Conservation (phyloP, 2,888 invertebrate species). For the Hermodice carunculata region DNA sequence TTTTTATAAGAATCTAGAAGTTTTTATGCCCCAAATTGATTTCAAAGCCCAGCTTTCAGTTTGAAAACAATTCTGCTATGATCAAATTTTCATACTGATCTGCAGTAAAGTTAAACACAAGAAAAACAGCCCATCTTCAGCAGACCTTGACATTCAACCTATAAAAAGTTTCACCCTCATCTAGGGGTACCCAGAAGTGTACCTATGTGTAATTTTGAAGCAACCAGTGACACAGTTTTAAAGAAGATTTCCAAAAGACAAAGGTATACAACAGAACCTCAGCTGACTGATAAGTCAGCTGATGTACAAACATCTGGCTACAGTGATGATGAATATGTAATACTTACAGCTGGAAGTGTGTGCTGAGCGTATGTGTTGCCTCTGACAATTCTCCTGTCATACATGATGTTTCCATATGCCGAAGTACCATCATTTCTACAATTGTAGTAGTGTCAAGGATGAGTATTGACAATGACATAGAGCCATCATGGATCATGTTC, state of each 20-base stretch:
- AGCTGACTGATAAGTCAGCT: no score
- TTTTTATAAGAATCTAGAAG: no score
- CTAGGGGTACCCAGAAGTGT: no score
- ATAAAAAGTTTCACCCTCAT: no score
- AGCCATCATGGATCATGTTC: slow-evolving; percentile 1
- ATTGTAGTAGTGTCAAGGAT: no score
- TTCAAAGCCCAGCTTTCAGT: no score
- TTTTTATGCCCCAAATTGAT: no score
- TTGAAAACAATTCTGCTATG: background rate
- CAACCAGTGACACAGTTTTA: no score
- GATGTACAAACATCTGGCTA: slow-evolving; percentile 1
- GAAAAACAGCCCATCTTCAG: background rate
- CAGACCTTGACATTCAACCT: no score
- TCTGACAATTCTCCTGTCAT: slow-evolving; percentile 86
- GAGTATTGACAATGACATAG: slow-evolving; percentile 62
- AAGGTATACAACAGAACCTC: background rate
- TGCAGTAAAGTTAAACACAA: background rate
- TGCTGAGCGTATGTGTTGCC: slow-evolving; percentile 82
- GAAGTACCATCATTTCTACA: slow-evolving; percentile 70
- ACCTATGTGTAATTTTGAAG: no score
- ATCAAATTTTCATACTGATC: background rate
- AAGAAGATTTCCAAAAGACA: background rate
- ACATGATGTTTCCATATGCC: slow-evolving; percentile 87
- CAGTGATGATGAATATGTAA: background rate
- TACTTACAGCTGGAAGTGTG: slow-evolving; percentile 67